These are phyloP conservation scores for Tenthredo distinguenda DNA, from an alignment of 2,888 invertebrate genomes.

Conservation along the genomic window DNA sequence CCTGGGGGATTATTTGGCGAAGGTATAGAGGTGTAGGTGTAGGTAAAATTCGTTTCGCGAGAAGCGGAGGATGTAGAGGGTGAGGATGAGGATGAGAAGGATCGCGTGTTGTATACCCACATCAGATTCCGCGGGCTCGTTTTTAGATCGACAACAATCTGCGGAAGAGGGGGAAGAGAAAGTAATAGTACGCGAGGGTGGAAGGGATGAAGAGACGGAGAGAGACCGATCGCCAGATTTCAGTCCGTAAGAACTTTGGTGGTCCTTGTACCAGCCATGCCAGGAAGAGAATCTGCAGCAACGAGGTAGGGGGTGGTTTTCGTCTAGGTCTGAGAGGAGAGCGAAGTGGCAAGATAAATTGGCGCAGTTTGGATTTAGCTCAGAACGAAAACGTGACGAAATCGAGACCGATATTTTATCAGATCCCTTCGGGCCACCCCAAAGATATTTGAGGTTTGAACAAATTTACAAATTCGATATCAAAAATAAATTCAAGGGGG, in stretches of 20 bases:
- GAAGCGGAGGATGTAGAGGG: background rate
- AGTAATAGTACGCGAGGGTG: background rate
- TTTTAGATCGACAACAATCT: conserved; percentile 4
- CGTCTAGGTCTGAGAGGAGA: background rate
- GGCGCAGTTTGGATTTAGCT: conserved; percentile 28
- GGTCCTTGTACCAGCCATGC: background rate
- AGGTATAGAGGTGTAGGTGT: background rate
- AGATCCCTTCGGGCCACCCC: background rate
- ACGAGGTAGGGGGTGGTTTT: background rate
- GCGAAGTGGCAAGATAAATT: conserved; percentile 14
- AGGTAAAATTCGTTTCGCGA: background rate
- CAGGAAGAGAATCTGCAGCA: background rate
- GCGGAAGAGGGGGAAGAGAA: background rate
- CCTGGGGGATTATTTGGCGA: background rate
- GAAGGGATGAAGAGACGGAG: background rate
- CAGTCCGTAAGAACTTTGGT: background rate
- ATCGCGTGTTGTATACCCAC: conserved; percentile 5
- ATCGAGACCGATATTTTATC: conserved; percentile 40
- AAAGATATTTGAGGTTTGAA: background rate
- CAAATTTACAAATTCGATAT: background rate
- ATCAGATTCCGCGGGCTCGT: conserved; percentile 5
- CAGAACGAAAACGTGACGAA: conserved; percentile 34
- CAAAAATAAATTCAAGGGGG: background rate
- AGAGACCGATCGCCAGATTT: conserved; percentile 2
- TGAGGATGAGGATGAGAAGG: background rate